Conservation (phyloP, 30 jellyfish, hydroid and myxozoan species). For the Turritopsis dohrnii region DNA sequence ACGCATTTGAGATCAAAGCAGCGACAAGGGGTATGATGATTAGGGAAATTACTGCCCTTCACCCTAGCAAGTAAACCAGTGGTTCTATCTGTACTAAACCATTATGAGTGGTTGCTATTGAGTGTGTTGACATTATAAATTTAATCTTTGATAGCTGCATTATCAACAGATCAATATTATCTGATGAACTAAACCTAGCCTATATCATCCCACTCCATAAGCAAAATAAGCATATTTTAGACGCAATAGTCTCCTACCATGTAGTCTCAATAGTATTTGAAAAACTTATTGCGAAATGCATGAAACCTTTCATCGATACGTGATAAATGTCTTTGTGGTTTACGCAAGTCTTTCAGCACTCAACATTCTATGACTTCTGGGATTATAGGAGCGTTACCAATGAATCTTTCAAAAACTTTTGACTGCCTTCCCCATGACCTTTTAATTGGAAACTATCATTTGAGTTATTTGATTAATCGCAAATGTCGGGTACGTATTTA, state of each 20-base stretch:
- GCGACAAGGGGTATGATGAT: neutral
- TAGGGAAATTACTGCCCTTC: neutral
- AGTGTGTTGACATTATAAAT: neutral
- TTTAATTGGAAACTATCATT: neutral
- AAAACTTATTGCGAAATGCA: neutral
- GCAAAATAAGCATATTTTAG: neutral
- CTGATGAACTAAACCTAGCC: neutral
- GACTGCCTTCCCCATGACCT: neutral
- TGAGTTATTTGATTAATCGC: neutral
- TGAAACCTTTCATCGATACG: neutral
- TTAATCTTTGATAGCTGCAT: neutral
- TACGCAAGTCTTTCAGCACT: neutral
- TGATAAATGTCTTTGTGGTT: neutral
- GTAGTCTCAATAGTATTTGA: neutral
- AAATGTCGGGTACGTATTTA: neutral
- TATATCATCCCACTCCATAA: neutral
- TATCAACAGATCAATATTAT: neutral
- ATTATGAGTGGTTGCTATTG: neutral
- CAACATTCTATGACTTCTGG: neutral
- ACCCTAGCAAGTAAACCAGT: neutral
- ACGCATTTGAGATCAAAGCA: neutral
- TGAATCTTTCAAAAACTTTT: neutral
- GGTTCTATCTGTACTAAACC: neutral
- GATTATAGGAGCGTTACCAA: neutral
- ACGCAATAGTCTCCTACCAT: neutral